Evolutionary conservation across 2,797 vertebrate genomes (phyloP), one percentile per base, ranked within the genome.

Genomic region (Champsocephalus esox): DNA sequence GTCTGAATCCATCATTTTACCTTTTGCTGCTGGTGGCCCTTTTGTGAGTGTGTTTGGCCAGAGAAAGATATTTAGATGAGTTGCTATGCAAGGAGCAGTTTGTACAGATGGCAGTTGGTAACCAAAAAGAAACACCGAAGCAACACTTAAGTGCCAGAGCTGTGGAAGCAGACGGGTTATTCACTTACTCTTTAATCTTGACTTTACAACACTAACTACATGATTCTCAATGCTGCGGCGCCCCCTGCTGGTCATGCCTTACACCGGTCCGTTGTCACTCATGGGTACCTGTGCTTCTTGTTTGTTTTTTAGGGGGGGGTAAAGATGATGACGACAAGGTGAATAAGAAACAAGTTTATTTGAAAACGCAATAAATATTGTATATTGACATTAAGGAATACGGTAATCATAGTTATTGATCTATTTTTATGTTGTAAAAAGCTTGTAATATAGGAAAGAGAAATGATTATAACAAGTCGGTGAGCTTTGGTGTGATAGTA

Each of bases 401-500:
- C 91, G 78, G 87, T 94, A 93, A 95, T 94, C 84, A 86, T 96
- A 95, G 90, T 80, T 93, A 91, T 79, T 92, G 94, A 95, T 96
- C 92, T 96, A 92, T 96, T 96, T 96, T 93, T 96, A 94, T 93
- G 93, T 94, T 95, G 94, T 95, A 95, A 92, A 95, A 94, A 93
- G 85, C 86, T 92, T 95, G 93, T 95, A 85, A 92, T 88, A 89
- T 82, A 94, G 94, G 92, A 93, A 87, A 89, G 75, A 91, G 70
- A 89, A 60, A 72, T 88, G 77, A 86, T 85, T 90, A 56, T 90
- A 89, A 91, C 76, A 14, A 62, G 76, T 67, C 55, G 82, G 89
- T 72, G 90, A 89, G 88, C 65, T 78, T 75, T 67, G 64, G 82
- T 87, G 84, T 44, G 75, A 70, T 73, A 66, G 76, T 45, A 79